Evolutionary conservation across 2,113 vertebrate species (phyloP), one percentile per base, ranked within the genome.

Genomic region (Halcyon senegalensis): DNA sequence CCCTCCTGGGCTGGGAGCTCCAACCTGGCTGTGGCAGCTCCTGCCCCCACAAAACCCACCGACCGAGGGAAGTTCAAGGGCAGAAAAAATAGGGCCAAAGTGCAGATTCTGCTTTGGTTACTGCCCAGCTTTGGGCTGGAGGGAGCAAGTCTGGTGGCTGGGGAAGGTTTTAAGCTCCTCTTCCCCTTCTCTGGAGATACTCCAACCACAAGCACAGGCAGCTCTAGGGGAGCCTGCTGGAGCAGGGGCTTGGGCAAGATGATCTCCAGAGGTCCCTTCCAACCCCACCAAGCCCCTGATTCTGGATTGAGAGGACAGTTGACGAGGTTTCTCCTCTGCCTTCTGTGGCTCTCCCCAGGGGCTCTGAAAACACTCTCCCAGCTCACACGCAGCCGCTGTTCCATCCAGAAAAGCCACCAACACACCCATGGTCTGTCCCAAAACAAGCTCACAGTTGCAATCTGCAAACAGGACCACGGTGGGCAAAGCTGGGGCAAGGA

Each of bases 61-160:
- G 50, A 24, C 30, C 2, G 1, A 66, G 19, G 56, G 30, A 85
- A 21, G 9, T 5, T 56, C 13, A 80, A 73, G 75, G 84, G 55
- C 46, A 87, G 60, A 37, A 70, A 55, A 84, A 64, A 18, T 0
- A 8, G 39, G 79, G 55, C 56, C 69, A n/a, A 84, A 63, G 14
- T n/a, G 75, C 58, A 84, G 75, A 28, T 94, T 73, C 72, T 50
- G 59, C 90, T 96, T 88, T 84, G 93, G 87, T 87, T 90, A 37
- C 21, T 55, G 60, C 37, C 70, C 84, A 55, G 55, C 48, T 53
- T 6, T 37, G 55, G 37, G 44, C 41, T 13, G 64, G 27, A 1
- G 1, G 1, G 35, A 81, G 63, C n/a, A 73, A n/a, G 62, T 23
- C 48, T 12, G 9, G 37, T 3, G 24, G 13, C 7, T 33, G 66